Conservation (phyloP, 2,797 vertebrate species). For the Limnodromus scolopaceus region DNA sequence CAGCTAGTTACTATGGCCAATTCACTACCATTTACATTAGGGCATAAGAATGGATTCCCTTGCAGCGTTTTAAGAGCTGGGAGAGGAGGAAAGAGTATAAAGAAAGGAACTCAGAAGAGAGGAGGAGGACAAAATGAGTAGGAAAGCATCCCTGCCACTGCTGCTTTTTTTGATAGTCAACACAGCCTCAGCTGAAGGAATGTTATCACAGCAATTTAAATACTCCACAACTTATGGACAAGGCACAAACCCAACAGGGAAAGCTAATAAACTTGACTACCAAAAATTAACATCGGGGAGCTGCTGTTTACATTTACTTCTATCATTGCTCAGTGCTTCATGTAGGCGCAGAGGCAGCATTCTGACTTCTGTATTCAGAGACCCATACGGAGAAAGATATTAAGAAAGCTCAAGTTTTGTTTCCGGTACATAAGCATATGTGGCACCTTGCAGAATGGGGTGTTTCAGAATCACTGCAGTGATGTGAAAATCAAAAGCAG, state of each 20-base stretch:
- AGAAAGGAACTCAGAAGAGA: neutral
- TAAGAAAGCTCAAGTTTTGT: neutral
- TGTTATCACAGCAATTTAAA: neutral
- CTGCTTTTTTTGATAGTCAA: neutral
- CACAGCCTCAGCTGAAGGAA: neutral
- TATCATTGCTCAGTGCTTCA: neutral
- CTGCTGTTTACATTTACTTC: neutral
- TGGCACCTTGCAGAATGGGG: neutral
- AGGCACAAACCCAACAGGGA: neutral
- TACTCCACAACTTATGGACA: neutral
- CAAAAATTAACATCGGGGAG: neutral
- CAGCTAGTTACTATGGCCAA: neutral
- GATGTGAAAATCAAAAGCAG: neutral
- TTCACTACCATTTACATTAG: neutral
- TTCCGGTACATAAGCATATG: neutral
- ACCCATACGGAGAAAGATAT: neutral
- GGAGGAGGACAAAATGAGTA: neutral
- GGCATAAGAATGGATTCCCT: neutral
- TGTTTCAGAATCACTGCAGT: neutral
- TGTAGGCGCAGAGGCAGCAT: neutral
- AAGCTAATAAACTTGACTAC: neutral
- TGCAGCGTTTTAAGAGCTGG: neutral
- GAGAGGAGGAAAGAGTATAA: neutral
- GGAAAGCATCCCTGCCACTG: neutral
- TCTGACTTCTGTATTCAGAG: neutral